Percentiles rank a stretch among this genome's conserved stretches.
These are phyloP conservation scores for Micrasema minimum DNA, from an alignment of 1,140 invertebrate genomes.

Conservation along the genomic window DNA sequence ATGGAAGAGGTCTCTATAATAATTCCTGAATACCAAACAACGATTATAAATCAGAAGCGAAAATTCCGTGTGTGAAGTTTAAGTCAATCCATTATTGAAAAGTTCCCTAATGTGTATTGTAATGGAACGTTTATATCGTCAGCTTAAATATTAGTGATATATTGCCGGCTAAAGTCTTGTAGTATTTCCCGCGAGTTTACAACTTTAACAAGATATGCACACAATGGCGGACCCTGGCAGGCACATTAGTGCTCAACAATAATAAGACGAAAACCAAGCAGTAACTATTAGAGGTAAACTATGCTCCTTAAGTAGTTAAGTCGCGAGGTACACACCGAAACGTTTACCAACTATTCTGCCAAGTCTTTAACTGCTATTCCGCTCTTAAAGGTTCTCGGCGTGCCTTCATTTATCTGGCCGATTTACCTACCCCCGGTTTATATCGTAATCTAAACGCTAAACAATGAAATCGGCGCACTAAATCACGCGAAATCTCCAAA, in stretches of 20 bases:
- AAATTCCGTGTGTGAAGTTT: slow-evolving; percentile 25
- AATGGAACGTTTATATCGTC: slow-evolving; percentile 38
- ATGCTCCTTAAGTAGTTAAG: slow-evolving; percentile 53
- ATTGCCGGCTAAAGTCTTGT: slow-evolving; percentile 27
- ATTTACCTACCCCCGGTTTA: slow-evolving; percentile 49
- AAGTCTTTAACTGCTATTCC: slow-evolving; percentile 49
- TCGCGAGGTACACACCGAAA: slow-evolving; percentile 48
- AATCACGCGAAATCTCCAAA: slow-evolving; percentile 54
- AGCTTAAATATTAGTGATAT: slow-evolving; percentile 38
- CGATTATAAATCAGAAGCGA: slow-evolving; percentile 27
- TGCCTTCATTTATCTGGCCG: slow-evolving; percentile 45
- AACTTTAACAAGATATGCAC: slow-evolving; percentile 53
- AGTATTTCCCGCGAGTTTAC: slow-evolving; percentile 30
- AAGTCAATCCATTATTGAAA: slow-evolving; percentile 37
- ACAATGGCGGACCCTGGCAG: slow-evolving; percentile 41
- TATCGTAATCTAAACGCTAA: slow-evolving; percentile 54
- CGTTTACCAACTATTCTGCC: slow-evolving; percentile 46
- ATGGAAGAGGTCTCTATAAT: slow-evolving; percentile 9
- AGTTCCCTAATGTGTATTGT: slow-evolving; percentile 38
- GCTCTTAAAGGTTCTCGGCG: slow-evolving; percentile 38
- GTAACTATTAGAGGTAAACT: slow-evolving; percentile 55
- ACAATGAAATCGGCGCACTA: slow-evolving; percentile 54
- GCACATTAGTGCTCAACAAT: slow-evolving; percentile 46
- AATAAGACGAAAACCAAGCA: slow-evolving; percentile 54
- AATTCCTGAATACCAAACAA: slow-evolving; percentile 28